Evolutionary conservation across 2,113 vertebrate genomes (phyloP).

Genomic region (Dascyllus trimaculatus): DNA sequence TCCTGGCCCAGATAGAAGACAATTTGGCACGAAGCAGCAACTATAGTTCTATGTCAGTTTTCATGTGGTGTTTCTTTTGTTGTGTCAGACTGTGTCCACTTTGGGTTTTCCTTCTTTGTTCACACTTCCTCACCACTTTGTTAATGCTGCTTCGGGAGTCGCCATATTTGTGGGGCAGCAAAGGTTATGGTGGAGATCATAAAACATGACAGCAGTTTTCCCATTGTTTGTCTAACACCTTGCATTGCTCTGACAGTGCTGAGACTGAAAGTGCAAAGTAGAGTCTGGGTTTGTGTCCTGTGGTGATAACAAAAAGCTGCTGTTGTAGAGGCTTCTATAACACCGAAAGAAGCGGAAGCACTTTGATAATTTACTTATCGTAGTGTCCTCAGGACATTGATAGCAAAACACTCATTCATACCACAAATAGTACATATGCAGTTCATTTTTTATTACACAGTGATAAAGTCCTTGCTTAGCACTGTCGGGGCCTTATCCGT

Average conservation of each 20-base stretch:
- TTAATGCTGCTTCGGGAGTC: background rate
- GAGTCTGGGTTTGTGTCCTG: conserved; percentile 29
- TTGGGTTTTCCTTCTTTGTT: background rate
- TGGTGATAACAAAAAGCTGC: conserved; percentile 51
- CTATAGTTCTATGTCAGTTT: conserved; percentile 17
- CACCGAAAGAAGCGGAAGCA: conserved; percentile 24
- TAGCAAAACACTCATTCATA: conserved; percentile 42
- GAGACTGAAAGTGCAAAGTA: conserved; percentile 59
- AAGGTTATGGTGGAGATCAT: conserved; percentile 28
- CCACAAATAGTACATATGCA: conserved; percentile 17
- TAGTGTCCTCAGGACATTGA: conserved; percentile 34
- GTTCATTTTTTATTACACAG: conserved; percentile 27
- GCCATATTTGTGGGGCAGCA: conserved; percentile 25
- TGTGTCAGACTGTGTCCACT: background rate
- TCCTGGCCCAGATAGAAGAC: background rate
- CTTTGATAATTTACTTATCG: conserved; percentile 67
- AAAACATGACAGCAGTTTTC: conserved; percentile 48
- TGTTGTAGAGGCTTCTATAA: conserved; percentile 30
- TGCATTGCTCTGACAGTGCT: conserved; percentile 3
- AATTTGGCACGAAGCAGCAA: background rate
- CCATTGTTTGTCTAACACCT: background rate
- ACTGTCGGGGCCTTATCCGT: background rate
- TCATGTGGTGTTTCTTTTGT: background rate
- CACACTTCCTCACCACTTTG: background rate
- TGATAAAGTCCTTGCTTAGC: conserved; percentile 20